Percentiles rank a stretch among this genome's conserved stretches.
phyloP scores from a whole-genome alignment of 2,888 invertebrate species.

The Xanthorhoe designata region DNA sequence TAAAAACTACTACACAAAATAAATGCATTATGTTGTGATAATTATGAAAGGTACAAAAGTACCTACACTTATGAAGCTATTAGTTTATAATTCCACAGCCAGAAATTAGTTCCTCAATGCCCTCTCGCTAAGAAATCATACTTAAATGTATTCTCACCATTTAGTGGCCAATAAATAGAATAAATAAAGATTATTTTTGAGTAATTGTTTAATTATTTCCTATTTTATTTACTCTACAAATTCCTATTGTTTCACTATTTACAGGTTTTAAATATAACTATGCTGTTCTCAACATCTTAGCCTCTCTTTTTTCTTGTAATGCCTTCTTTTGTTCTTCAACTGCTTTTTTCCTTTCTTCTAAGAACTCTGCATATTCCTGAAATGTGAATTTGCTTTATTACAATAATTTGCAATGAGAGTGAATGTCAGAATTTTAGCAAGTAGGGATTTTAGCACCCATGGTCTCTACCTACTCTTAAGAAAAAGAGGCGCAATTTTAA shows the following conservation, averaged over 20 bases:
- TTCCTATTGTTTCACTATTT: slow-evolving; percentile 40
- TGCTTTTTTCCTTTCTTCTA: slow-evolving; percentile 89
- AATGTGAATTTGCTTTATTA: slow-evolving; percentile 43
- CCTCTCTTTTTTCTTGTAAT: slow-evolving; percentile 93
- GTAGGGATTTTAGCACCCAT: no score
- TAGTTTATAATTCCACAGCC: slow-evolving; percentile 1
- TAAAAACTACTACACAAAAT: neutral
- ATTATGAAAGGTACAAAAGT: slow-evolving; percentile 2
- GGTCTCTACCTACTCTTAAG: no score
- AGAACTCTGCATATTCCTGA: slow-evolving; percentile 92
- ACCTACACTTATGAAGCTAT: neutral
- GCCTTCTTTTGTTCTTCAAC: slow-evolving; percentile 91
- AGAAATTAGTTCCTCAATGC: slow-evolving; percentile 8
- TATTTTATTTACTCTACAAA: slow-evolving; percentile 44
- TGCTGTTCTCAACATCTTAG: slow-evolving; percentile 95
- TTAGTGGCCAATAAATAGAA: slow-evolving; percentile 40
- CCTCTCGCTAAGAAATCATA: slow-evolving; percentile 6
- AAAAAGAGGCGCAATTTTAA: no score
- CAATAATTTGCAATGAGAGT: no score
- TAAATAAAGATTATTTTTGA: slow-evolving; percentile 42
- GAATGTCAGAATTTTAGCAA: no score
- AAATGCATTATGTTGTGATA: neutral
- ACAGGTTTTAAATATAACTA: slow-evolving; percentile 47
- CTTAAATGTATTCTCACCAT: slow-evolving; percentile 10
- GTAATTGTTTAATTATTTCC: slow-evolving; percentile 36